Evolutionary conservation across 37 sponge, comb jelly and placozoan genomes (phyloP).

Genomic region (Beroe forskalii): DNA sequence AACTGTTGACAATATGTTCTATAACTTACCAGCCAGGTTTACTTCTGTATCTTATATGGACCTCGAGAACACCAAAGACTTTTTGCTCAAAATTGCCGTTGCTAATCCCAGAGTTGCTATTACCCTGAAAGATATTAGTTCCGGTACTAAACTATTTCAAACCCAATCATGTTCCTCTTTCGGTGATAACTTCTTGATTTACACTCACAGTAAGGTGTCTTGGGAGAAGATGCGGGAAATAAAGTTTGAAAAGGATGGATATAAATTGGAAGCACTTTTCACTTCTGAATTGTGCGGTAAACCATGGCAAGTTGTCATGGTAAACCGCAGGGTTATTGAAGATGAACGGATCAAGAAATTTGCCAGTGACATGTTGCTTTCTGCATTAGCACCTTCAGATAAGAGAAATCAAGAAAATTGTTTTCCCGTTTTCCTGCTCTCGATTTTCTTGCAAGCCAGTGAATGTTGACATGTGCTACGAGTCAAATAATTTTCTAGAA

Average conservation of each 20-base stretch:
- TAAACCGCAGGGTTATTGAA: not conserved
- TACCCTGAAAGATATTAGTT: conserved; percentile 32
- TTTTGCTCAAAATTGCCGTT: not conserved
- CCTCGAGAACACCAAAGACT: conserved; percentile 8
- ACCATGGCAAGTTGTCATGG: not conserved
- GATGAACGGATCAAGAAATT: conserved; percentile 9
- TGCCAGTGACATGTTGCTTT: conserved; percentile 4
- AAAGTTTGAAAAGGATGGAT: not conserved
- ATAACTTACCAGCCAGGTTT: not conserved
- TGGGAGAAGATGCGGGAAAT: conserved; percentile 8
- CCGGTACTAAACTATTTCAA: conserved; percentile 41
- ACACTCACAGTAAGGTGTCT: not conserved
- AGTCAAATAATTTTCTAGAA: conserved; percentile 21
- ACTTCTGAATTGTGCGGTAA: not conserved
- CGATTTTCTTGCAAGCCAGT: conserved; percentile 39
- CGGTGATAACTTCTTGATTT: conserved; percentile 16
- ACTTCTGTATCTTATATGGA: conserved; percentile 44
- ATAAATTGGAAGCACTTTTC: not conserved
- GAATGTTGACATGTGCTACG: conserved; percentile 51
- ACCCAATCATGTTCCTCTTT: not conserved
- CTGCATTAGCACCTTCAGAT: conserved; percentile 4
- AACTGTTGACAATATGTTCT: not conserved
- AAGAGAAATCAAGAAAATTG: conserved; percentile 48
- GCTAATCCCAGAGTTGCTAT: conserved; percentile 29
- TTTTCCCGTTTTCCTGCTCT: conserved; percentile 46